Evolutionary conservation across 1,140 invertebrate genomes (phyloP).

Genomic region (Heliconius congener): DNA sequence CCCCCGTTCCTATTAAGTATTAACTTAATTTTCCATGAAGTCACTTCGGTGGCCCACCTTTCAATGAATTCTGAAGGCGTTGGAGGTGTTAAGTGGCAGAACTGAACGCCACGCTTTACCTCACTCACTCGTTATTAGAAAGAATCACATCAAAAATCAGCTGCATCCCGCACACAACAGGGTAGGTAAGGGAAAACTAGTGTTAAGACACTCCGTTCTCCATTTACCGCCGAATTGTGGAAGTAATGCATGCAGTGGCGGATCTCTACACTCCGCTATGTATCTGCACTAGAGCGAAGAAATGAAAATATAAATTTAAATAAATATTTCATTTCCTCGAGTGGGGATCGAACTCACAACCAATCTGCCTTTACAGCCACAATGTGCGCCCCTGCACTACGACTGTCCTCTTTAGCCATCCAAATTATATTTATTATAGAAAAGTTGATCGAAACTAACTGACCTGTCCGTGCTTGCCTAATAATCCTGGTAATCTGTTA

Average conservation of each 20-base stretch:
- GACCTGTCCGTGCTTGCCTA: not conserved
- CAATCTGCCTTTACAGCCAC: too few species aligned
- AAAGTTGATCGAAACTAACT: not conserved
- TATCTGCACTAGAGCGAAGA: not conserved
- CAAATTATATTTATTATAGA: not conserved
- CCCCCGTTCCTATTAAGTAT: not conserved
- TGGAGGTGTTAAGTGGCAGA: not conserved
- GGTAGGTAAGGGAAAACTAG: not conserved
- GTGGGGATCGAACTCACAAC: too few species aligned
- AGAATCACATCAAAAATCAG: not conserved
- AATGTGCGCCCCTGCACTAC: too few species aligned
- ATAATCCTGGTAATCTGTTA: slow-evolving; percentile 7
- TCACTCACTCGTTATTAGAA: not conserved
- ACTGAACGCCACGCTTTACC: not conserved
- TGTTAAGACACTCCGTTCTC: not conserved
- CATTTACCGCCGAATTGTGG: not conserved
- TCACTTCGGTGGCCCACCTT: not conserved
- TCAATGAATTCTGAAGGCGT: not conserved
- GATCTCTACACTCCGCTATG: not conserved
- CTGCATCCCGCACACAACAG: not conserved
- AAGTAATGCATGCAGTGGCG: not conserved
- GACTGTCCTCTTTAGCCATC: not conserved
- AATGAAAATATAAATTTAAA: too few species aligned
- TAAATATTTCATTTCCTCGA: too few species aligned
- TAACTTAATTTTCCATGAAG: too few species aligned